These are phyloP conservation scores for Acleris cristana DNA, from an alignment of 2,888 invertebrate species.

Conservation along the genomic window DNA sequence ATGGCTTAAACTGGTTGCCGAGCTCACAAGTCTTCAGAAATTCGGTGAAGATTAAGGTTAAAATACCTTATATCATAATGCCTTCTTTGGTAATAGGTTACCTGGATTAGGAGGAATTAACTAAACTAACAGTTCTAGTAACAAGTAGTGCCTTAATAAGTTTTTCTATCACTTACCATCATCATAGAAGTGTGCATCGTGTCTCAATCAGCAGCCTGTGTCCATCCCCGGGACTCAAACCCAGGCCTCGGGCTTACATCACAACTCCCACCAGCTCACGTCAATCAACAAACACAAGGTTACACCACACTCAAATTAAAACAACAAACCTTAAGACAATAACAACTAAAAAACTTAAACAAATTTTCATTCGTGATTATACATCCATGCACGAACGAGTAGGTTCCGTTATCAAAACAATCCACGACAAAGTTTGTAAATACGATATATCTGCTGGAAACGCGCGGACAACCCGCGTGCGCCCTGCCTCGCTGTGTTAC, in stretches of 20 bases:
- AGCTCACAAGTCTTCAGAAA: background rate
- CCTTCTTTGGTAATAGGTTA: too few relatives aligned
- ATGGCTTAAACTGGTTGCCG: background rate
- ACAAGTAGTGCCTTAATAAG: too few relatives aligned
- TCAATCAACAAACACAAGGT: conserved; percentile 79
- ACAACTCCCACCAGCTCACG: conserved; percentile 64
- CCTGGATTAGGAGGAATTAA: too few relatives aligned
- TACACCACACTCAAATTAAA: conserved; percentile 64
- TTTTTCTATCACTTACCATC: conserved; percentile 66
- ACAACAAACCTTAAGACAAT: conserved; percentile 47
- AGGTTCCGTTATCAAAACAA: conserved; percentile 64
- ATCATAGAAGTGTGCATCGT: conserved; percentile 79
- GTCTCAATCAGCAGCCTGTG: conserved; percentile 52
- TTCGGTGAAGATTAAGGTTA: background rate
- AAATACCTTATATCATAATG: too few relatives aligned
- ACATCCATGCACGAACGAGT: conserved; percentile 41
- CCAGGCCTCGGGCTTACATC: conserved; percentile 72
- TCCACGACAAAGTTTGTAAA: conserved; percentile 78
- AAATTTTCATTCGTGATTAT: conserved; percentile 28
- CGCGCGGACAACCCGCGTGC: conserved; percentile 51
- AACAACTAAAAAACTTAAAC: conserved; percentile 37
- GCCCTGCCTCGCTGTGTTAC: conserved; percentile 55
- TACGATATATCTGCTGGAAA: conserved; percentile 60
- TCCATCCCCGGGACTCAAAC: conserved; percentile 70
- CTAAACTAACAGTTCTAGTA: too few relatives aligned